Conservation (phyloP, 2,113 vertebrate genomes). For the Tringa solitaria region DNA sequence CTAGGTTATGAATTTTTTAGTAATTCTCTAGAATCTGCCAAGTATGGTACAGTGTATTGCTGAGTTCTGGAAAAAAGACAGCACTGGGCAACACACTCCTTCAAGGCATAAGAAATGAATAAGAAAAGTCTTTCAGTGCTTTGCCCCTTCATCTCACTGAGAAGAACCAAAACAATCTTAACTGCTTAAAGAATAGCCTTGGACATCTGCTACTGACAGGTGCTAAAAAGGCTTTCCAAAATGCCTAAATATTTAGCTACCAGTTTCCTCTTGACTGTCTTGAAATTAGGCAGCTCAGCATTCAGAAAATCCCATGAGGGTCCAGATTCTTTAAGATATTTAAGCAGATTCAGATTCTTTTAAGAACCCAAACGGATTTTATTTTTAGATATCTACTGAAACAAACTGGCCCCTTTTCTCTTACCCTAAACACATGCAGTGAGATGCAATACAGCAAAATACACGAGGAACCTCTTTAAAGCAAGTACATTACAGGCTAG, state of each 20-base stretch:
- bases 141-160: background rate
- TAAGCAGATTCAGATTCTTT: background rate
- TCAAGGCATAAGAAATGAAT: background rate
- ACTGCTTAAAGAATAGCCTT: background rate
- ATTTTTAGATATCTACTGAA: background rate
- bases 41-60: slow-evolving; percentile 37
- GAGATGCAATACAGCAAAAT: background rate
- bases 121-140: background rate
- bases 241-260: background rate
- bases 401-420: background rate
- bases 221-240: background rate
- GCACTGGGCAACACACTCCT: background rate
- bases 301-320: background rate
- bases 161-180: background rate
- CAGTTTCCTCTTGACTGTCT: background rate
- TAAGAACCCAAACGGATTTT: background rate
- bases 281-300: background rate
- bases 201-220: background rate
- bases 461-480: background rate
- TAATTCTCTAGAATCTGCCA: slow-evolving; percentile 37
- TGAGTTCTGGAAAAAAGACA: background rate
- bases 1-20: slow-evolving; percentile 44
- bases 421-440: background rate
- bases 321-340: background rate
- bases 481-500: background rate